Evolutionary conservation across 1,140 invertebrate genomes (phyloP), one percentile per base, ranked within the genome.

Genomic region (Trachelipus rathkii): DNA sequence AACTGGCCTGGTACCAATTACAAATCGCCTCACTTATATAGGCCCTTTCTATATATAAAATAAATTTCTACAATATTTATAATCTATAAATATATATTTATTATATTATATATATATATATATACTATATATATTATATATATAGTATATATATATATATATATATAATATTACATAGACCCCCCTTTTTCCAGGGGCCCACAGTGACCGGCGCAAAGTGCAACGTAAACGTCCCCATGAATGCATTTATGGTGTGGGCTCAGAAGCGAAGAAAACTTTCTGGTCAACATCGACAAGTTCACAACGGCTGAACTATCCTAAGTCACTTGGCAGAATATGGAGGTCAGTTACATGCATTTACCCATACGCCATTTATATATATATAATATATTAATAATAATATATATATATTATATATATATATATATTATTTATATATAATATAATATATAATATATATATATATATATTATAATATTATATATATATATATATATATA

Each of bases 171-270:
- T 4, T 60, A 60, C 19, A 60, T 60, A 60, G 11, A 60, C 19
- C 24, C 72, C 66, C 72, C 66, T 68, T 21, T 44, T 71, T 71
- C 21, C 77, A 81, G 79, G 79, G 50, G 50, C 19, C 33, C 24
- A 43, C 76, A 81, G 79, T 50, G 80, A 81, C 43, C 77, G 79
- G 44, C 53, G 76, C 73, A 79, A 82, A 69, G 86, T 89, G 66
- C 94, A 95, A n/a, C 84, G 93, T 96, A 43, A 95, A 96, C 84
- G 87, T 94, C 44, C 94, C 94, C 0, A 96, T 96, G 94, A 96
- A 96, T 83, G 95, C 95, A 0, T 95, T 96, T 83, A 96, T 96
- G 94, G 94, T 97, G n/a, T 97, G 95, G 92, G 95, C 95, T 0
- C 94, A 96, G 84, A 94, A 94, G 19, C 94, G 95, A 72, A 87